phyloP scores from a whole-genome alignment of 23 tunicate genomes.

The Styela plicata region DNA sequence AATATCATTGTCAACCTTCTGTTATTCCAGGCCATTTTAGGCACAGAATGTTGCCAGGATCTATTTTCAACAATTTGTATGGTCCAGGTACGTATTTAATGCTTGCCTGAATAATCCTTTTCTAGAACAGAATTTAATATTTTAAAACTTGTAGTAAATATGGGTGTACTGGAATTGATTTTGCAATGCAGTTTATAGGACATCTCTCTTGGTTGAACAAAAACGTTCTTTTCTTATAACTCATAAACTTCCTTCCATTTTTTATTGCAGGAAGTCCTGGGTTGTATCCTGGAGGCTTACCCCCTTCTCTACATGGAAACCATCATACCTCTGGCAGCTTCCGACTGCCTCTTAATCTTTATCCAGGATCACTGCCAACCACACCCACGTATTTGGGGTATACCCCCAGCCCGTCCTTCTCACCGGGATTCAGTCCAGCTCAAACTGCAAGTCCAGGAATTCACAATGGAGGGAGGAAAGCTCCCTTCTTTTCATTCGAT shows the following conservation, averaged over 20 bases:
- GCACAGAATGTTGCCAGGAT: conserved; percentile 50
- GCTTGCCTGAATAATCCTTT: too few relatives aligned
- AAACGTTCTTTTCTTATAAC: too few relatives aligned
- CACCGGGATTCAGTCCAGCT: conserved; percentile 74
- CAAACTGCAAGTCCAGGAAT: conserved; percentile 88
- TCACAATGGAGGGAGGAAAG: conserved; percentile 38
- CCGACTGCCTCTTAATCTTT: conserved; percentile 73
- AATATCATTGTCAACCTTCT: conserved; percentile 79
- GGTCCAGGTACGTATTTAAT: background rate
- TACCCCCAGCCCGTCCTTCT: conserved; percentile 86
- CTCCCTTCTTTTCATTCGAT: conserved; percentile 74
- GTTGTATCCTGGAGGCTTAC: conserved; percentile 7
- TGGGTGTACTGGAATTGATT: too few relatives aligned
- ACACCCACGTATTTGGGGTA: conserved; percentile 88
- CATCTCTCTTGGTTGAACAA: too few relatives aligned
- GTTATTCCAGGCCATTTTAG: conserved; percentile 70
- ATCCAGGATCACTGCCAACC: conserved; percentile 96
- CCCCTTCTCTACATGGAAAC: background rate
- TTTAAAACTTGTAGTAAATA: too few relatives aligned
- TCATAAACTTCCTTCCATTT: background rate
- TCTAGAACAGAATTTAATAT: too few relatives aligned
- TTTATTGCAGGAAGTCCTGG: conserved; percentile 48
- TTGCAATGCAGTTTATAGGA: too few relatives aligned
- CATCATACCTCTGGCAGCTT: conserved; percentile 8
- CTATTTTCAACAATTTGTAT: background rate